Evolutionary conservation across 2,888 invertebrate species (phyloP).

Genomic region (Cheilosia scutellata): DNA sequence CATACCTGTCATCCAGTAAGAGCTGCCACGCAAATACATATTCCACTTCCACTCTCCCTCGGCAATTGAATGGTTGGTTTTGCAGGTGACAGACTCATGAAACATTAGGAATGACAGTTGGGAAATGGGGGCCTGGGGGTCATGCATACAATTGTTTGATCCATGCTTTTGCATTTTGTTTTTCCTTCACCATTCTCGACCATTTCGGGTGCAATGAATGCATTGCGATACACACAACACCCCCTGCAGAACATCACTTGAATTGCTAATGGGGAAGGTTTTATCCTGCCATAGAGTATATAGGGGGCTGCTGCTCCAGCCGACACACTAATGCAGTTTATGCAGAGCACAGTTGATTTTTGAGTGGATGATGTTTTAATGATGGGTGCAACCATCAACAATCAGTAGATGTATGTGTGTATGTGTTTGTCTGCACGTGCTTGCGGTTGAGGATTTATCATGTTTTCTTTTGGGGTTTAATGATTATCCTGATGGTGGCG

Average conservation of each 20-base stretch:
- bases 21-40: constrained; percentile 19
- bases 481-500: constrained; percentile 36
- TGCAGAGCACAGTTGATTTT: constrained; percentile 44
- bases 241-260: constrained; percentile 52
- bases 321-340: background rate
- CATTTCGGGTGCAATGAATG: constrained; percentile 60
- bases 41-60: background rate
- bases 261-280: constrained; percentile 62
- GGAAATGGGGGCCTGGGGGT: background rate
- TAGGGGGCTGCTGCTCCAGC: background rate
- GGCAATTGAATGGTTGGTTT: constrained; percentile 25
- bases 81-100: constrained; percentile 49
- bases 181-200: constrained; percentile 5
- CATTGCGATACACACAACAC: constrained; percentile 11
- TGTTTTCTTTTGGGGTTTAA: constrained; percentile 54
- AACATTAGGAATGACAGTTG: constrained; percentile 7
- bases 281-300: background rate
- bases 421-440: constrained; percentile 25
- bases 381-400: constrained; percentile 43
- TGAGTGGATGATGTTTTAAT: constrained; percentile 66
- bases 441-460: constrained; percentile 41
- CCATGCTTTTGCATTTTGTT: constrained; percentile 30
- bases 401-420: background rate
- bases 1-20: constrained; percentile 41
- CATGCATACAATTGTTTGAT: constrained; percentile 45